Evolutionary conservation across 2,113 vertebrate genomes (phyloP).

Genomic region (Otus sunia): DNA sequence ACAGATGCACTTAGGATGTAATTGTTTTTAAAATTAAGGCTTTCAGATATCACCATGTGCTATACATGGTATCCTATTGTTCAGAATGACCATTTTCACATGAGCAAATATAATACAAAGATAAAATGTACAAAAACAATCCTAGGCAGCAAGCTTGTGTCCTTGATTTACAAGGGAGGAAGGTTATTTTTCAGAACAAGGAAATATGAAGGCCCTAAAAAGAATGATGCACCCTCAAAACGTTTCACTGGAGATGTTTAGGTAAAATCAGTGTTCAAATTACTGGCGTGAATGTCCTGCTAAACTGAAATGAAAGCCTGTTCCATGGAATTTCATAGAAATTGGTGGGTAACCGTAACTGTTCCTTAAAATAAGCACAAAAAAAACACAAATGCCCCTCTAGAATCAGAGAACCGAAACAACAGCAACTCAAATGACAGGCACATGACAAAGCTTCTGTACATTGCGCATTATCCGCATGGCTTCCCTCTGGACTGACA

Average conservation of each 20-base stretch:
- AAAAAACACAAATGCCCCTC: neutral
- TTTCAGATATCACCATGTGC: neutral
- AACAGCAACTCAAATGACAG: neutral
- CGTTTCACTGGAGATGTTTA: neutral
- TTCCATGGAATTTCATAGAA: neutral
- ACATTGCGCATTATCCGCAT: neutral
- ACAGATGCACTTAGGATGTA: neutral
- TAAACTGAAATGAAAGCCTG: neutral
- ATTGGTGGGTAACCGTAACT: neutral
- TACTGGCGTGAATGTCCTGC: neutral
- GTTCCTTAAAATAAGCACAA: neutral
- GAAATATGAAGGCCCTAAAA: neutral
- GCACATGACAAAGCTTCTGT: neutral
- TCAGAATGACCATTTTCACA: neutral
- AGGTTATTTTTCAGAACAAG: neutral
- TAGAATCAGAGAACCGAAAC: neutral
- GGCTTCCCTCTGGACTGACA: neutral
- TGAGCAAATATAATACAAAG: neutral
- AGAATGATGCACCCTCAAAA: neutral
- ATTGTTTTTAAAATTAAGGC: constrained; percentile 4
- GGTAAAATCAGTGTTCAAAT: neutral
- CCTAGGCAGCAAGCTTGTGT: neutral
- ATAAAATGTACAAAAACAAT: neutral
- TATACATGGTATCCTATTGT: neutral
- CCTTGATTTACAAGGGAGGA: neutral